Base-by-base conservation (phyloP, 2,113 vertebrate genomes). In the Delphinus delphis region DNA sequence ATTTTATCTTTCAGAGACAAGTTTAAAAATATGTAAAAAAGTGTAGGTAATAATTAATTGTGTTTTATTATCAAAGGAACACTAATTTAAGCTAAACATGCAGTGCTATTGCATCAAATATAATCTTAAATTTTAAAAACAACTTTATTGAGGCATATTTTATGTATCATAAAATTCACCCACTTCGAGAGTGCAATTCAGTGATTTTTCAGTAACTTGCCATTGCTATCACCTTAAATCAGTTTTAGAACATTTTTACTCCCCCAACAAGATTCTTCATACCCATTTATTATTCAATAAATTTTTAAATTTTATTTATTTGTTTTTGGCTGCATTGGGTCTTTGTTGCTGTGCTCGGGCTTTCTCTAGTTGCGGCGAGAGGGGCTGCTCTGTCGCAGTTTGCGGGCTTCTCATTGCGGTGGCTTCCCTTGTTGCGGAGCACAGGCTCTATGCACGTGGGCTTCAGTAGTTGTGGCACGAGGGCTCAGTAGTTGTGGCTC, bases 41-140 rank as follows among this genome's bases (percentile, higher is more conserved):
- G 77, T 96, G 90, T 47, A 86, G 74, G 55, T 88, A 98, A 98
- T 96, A 97, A 93, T 83, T 95, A 90, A 92, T 86, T 85, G 90
- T 97, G 55, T 95, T 98, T 98, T 98, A 95, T 96, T 96, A 97
- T 92, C 92, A 96, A 93, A 98, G 96, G 77, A 97, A 67, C 79
- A 97, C 71, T 96, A 95, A 98, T 88, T 98, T 96, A 98, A 98
- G 85, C 93, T 95, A 80, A 9, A 18, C 47, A 41, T 92, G 81
- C 62, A 93, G 73, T 65, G 23, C 90, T 96, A 96, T 74, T 68
- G 55, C 50, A n/a, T 85, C 92, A 83, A 83, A 93, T 82, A 88
- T 44, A 77, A 82, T 36, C 89, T 96, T 93, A 93, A 79, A 86
- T n/a, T 96, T 89, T 50, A 93, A 95, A 94, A 96, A 95, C 85